Base-by-base conservation (phyloP, 2,113 vertebrate species). In the Stomatorhinus ivindoensis region DNA sequence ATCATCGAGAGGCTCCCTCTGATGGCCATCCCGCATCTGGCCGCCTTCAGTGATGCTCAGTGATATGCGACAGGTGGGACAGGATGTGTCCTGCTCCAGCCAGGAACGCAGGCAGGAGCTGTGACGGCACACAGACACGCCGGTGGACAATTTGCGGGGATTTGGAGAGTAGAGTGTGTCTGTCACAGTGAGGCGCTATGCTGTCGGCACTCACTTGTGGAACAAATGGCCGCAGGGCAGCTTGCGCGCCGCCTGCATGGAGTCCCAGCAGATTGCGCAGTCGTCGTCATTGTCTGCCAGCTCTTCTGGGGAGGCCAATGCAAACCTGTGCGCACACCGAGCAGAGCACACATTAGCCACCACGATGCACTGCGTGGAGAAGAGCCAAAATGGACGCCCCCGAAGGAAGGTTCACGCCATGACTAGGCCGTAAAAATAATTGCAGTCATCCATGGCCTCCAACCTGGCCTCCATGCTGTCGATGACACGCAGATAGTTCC, bases 231-330 rank as follows among this genome's bases (percentile, higher is more conserved):
- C 98, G 0, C 98, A 99, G 4, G 98, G 98, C 9, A 99, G 96
- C 80, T 97, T 99, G 39, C 98, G 96, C 0, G 98, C 98, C 0
- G 97, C 95, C 15, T 97, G 96, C 98, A 99, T 99, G 58, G 97
- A 95, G 93, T 99, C 98, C 98, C 98, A 99, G 93, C 98, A 99
- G 92, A 99, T 99, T 90, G 98, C 98, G 92, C 98, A 99, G 93
- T 99, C 98, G 0, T 99, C 98, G 0, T 98, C 98, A 91, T 99
- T 99, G 65, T 95, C 96, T 19, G 97, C 95, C 7, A 99, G 95
- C 92, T 99, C 98, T 91, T 99, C 98, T 0, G 97, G 95, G 3
- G 97, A 99, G 1, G 98, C 98, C 84, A 98, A 95, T 27, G 73
- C 73, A 19, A 80, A 80, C 31, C 73, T 80, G 73, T 6, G 35